Base-by-base conservation (phyloP, 2,888 invertebrate genomes). In the Diabrotica balteata region DNA sequence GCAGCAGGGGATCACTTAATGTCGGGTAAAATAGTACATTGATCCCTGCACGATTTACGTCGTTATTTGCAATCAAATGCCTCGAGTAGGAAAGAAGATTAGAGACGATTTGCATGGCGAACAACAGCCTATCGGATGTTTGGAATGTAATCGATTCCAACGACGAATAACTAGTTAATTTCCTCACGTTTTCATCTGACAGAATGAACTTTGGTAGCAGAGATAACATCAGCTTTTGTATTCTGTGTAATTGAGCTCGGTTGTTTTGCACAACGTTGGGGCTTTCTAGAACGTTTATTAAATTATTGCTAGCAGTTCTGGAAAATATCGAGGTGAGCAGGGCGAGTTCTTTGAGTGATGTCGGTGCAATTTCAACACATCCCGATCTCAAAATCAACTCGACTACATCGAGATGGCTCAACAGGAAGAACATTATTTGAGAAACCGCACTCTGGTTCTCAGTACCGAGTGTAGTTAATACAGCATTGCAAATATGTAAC, bases 401-500 rank as follows among this genome's bases (percentile, higher is more conserved):
- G 65, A 96, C 88, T 67, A 92, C 91, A 78, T 96, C 95, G 60
- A 91, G 86, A 82, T 96, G 95, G 66, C 92, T 90, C 60, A 95
- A 87, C 53, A 96, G 82, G 76, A 94, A 91, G 76, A 92, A 90
- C 77, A 93, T 88, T 59, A 96, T 90, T 86, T 95, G 95, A 8
- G 90, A 85, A 10, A 93, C 89, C 59, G 93, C 93, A 62, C 93
- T 92, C 82, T 91, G 90, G 85, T 96, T 96, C 76, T 93, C 91
- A 0, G 91, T 87, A 44, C 96, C 95, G 59, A 96, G 86, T 0
- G 95, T 91, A 0, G 93, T 93, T 32, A 96, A 86, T 55, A 96
- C 84, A 9, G 93, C 90, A 80, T 94, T 91, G 80, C 94, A 95
- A 11, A 97, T 85, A 72, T 91, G 89, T 68, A 96, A 84, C 22